A percentile compares a stretch with the other conserved stretches of the same genome.
These are phyloP conservation scores for Melanotaenia maccullochi DNA, from an alignment of 2,797 vertebrate genomes.

Conservation along the genomic window DNA sequence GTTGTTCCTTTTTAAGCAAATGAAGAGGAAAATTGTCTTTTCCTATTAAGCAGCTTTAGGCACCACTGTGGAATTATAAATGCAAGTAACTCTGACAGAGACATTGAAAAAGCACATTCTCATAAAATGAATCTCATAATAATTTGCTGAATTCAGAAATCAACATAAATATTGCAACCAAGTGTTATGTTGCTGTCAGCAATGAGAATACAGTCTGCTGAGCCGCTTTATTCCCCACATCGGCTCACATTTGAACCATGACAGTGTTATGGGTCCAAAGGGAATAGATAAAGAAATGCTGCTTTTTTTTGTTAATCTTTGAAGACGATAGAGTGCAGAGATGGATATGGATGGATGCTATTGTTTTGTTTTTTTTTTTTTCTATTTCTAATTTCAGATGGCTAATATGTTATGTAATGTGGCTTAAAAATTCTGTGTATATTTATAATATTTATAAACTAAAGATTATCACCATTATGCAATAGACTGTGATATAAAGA, in stretches of 20 bases:
- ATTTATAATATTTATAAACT: conserved; percentile 92
- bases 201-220: conserved; percentile 67
- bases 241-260: conserved; percentile 74
- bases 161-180: conserved; percentile 60
- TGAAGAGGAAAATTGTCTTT: conserved; percentile 73
- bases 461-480: conserved; percentile 89
- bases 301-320: conserved; percentile 72
- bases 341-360: conserved; percentile 74
- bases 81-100: conserved; percentile 70
- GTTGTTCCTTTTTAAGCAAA: conserved; percentile 54
- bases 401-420: conserved; percentile 82
- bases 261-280: conserved; percentile 86
- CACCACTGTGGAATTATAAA: conserved; percentile 85
- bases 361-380: conserved; percentile 73
- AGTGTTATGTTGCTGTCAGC: conserved; percentile 68
- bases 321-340: conserved; percentile 61
- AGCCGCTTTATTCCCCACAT: conserved; percentile 59
- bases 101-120: conserved; percentile 74
- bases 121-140: conserved; percentile 51
- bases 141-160: conserved; percentile 61
- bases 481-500: conserved; percentile 93
- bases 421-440: conserved; percentile 86
- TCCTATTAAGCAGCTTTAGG: conserved; percentile 81
- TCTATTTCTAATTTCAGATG: conserved; percentile 82
- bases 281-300: conserved; percentile 80